These are phyloP conservation scores for Pseudomugil tenellus DNA, from an alignment of 2,797 vertebrate genomes.

Conservation along the genomic window DNA sequence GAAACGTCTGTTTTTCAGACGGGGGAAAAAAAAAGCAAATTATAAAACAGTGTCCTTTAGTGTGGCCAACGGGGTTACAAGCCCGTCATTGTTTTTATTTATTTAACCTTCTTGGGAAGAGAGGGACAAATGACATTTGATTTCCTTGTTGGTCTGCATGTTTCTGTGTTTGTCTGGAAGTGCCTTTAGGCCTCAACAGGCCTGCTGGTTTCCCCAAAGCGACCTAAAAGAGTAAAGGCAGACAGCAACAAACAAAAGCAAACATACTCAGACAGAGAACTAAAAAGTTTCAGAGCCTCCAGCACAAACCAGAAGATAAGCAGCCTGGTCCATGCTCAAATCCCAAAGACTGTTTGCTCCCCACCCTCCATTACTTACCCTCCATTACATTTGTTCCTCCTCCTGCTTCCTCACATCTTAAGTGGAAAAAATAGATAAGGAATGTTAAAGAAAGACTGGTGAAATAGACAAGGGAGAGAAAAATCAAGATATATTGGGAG, in stretches of 20 bases:
- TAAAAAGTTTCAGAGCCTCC: conserved; percentile 20
- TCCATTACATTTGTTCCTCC: conserved; percentile 17
- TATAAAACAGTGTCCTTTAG: conserved; percentile 32
- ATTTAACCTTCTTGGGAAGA: conserved; percentile 61
- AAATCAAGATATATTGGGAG: background rate
- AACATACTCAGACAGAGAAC: conserved; percentile 42
- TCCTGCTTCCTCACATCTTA: conserved; percentile 10
- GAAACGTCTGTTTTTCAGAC: conserved; percentile 31
- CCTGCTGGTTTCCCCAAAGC: conserved; percentile 50
- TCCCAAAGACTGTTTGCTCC: conserved; percentile 32
- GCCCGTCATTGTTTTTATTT: conserved; percentile 29
- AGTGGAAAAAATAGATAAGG: background rate
- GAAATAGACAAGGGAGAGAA: background rate
- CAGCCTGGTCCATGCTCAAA: conserved; percentile 28
- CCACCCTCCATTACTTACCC: conserved; percentile 19
- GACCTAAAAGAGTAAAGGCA: conserved; percentile 41
- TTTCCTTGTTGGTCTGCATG: conserved; percentile 56
- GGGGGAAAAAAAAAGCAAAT: conserved; percentile 2
- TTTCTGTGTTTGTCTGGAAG: conserved; percentile 57
- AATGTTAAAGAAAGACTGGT: background rate
- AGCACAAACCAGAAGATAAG: conserved; percentile 46
- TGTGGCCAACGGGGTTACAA: conserved; percentile 28
- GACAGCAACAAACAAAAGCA: conserved; percentile 44
- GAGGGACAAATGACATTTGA: conserved; percentile 50
- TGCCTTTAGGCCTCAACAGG: conserved; percentile 47